Evolutionary conservation across 2,888 invertebrate genomes (phyloP).

Genomic region (Stratiomys singularior): DNA sequence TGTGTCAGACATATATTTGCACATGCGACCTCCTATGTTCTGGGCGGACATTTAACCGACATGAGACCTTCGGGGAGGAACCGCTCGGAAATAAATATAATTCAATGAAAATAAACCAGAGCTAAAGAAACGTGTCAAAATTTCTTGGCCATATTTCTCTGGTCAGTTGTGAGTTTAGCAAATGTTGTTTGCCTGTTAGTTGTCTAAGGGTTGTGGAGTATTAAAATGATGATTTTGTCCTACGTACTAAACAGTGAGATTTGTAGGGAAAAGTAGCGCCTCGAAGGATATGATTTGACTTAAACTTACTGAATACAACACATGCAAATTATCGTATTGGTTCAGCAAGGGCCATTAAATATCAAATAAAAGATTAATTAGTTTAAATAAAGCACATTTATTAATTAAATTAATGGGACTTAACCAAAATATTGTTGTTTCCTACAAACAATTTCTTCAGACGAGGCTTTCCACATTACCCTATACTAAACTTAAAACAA

Average conservation of each 20-base stretch:
- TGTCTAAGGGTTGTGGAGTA: background rate
- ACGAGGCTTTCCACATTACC: background rate
- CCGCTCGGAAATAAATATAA: conserved; percentile 37
- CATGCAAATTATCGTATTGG: too few relatives aligned
- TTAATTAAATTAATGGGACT: too few relatives aligned
- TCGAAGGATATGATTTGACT: too few relatives aligned
- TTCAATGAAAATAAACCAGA: conserved; percentile 44
- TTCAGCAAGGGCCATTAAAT: too few relatives aligned
- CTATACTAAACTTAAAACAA: background rate
- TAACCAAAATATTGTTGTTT: too few relatives aligned
- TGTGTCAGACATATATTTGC: conserved; percentile 46
- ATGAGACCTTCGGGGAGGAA: conserved; percentile 28
- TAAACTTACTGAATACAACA: too few relatives aligned
- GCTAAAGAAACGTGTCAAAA: conserved; percentile 49
- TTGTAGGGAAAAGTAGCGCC: conserved; percentile 8
- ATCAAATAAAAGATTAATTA: too few relatives aligned
- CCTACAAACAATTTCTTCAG: too few relatives aligned
- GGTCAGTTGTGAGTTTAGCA: conserved; percentile 21
- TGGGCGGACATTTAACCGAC: conserved; percentile 19
- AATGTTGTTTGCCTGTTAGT: conserved; percentile 19
- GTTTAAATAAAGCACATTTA: too few relatives aligned
- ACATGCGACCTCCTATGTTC: conserved; percentile 37
- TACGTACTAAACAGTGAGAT: background rate
- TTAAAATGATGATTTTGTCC: conserved; percentile 3
- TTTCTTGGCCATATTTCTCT: conserved; percentile 47